phyloP scores from a whole-genome alignment of 2,797 vertebrate genomes.

The Sebastes aleutianus region DNA sequence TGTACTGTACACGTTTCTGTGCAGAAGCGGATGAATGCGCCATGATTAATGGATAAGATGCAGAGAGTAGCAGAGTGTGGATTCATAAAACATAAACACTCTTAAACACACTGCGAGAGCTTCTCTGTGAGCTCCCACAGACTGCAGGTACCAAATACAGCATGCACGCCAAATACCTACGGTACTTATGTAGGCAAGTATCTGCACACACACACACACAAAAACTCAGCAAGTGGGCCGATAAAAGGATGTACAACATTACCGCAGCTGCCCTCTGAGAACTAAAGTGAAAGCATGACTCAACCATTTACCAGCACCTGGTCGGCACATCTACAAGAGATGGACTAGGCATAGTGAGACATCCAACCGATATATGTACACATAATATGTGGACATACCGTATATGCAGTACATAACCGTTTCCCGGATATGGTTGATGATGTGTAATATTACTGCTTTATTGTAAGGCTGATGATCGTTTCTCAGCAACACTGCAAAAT shows the following conservation, averaged over 20 bases:
- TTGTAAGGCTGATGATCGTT: not conserved
- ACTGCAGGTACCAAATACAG: slow-evolving; percentile 12
- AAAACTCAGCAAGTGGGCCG: slow-evolving; percentile 25
- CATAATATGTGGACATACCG: not conserved
- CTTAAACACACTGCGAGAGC: not conserved
- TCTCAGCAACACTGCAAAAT: not conserved
- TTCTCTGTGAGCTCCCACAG: not conserved
- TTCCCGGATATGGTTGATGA: not conserved
- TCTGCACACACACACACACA: not conserved
- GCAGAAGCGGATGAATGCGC: not conserved
- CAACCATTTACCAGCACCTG: slow-evolving; percentile 54
- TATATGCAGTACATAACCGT: not conserved
- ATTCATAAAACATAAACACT: slow-evolving; percentile 29
- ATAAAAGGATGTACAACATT: slow-evolving; percentile 38
- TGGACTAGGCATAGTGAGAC: not conserved
- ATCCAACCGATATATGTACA: not conserved
- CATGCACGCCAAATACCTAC: not conserved
- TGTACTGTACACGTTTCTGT: not conserved
- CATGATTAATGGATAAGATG: slow-evolving; percentile 29
- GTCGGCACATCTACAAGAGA: slow-evolving; percentile 43
- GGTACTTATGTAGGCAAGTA: slow-evolving; percentile 15
- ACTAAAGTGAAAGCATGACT: slow-evolving; percentile 53
- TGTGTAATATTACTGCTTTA: not conserved
- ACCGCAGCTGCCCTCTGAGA: slow-evolving; percentile 44
- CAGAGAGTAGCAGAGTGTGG: slow-evolving; percentile 5